Evolutionary conservation across 2,797 vertebrate species (phyloP).

Genomic region (Siniperca undulata): DNA sequence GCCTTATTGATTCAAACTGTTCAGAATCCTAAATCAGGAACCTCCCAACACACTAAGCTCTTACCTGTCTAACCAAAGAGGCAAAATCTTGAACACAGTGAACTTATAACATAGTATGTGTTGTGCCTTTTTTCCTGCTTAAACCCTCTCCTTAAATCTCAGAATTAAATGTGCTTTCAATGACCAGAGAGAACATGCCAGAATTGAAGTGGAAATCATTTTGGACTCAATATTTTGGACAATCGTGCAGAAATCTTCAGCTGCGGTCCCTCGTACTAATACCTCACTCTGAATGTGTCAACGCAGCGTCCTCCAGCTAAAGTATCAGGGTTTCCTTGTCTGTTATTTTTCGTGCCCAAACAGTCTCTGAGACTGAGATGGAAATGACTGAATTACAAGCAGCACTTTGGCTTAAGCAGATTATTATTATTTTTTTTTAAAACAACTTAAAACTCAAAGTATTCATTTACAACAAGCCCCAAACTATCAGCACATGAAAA

Average conservation of each 20-base stretch:
- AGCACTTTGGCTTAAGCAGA: slow-evolving; percentile 80
- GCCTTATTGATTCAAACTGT: slow-evolving; percentile 70
- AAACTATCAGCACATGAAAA: slow-evolving; percentile 68
- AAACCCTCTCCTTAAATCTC: slow-evolving; percentile 32
- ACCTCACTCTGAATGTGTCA: slow-evolving; percentile 78
- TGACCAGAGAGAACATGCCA: slow-evolving; percentile 43
- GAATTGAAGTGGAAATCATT: slow-evolving; percentile 42
- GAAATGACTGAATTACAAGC: slow-evolving; percentile 82
- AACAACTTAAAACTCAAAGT: slow-evolving; percentile 55
- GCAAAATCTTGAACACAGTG: slow-evolving; percentile 64
- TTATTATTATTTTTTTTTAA: slow-evolving; percentile 51
- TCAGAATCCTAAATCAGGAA: slow-evolving; percentile 48
- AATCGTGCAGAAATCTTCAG: slow-evolving; percentile 45
- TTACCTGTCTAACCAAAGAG: slow-evolving; percentile 77
- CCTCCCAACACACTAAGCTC: slow-evolving; percentile 67
- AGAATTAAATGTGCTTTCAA: slow-evolving; percentile 28
- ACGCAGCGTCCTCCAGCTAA: slow-evolving; percentile 51
- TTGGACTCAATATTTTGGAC: slow-evolving; percentile 48
- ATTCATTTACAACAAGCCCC: slow-evolving; percentile 73
- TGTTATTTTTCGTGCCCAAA: slow-evolving; percentile 55
- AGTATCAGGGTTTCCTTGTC: slow-evolving; percentile 52
- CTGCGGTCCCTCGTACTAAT: slow-evolving; percentile 55
- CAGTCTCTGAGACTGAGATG: slow-evolving; percentile 64
- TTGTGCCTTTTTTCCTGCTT: slow-evolving; percentile 49
- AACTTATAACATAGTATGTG: slow-evolving; percentile 18